Conservation (phyloP, 2,797 vertebrate genomes). For the Lepus townsendii region DNA sequence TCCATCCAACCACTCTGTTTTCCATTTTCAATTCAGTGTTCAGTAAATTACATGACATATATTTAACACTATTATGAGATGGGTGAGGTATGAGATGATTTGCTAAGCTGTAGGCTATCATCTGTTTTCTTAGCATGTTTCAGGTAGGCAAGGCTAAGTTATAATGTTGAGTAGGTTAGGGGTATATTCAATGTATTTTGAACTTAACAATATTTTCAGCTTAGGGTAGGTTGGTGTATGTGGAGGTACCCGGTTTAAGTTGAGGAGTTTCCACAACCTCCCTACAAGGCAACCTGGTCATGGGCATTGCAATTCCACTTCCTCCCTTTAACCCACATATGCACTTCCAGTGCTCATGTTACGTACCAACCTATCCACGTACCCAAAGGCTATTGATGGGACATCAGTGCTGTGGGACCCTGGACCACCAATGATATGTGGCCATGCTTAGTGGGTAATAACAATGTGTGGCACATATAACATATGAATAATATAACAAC, state of each 20-base stretch:
- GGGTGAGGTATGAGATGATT: neutral
- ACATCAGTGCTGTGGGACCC: neutral
- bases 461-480: neutral
- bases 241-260: neutral
- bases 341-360: too few relatives aligned
- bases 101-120: neutral
- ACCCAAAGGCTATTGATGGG: neutral
- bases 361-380: neutral
- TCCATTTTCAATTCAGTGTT: neutral
- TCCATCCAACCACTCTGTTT: neutral
- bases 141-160: neutral
- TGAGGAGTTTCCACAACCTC: neutral
- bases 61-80: too few relatives aligned
- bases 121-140: neutral
- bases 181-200: neutral
- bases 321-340: neutral
- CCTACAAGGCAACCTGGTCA: neutral
- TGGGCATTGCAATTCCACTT: neutral
- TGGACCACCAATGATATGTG: neutral
- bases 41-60: too few relatives aligned
- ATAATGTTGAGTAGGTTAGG: neutral
- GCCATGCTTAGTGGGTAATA: neutral
- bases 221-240: too few relatives aligned
- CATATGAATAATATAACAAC: neutral
- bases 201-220: neutral